Percentiles rank a stretch among this genome's conserved stretches.
phyloP scores from a whole-genome alignment of 2,888 invertebrate genomes.

The Chromoteleia sp. region DNA sequence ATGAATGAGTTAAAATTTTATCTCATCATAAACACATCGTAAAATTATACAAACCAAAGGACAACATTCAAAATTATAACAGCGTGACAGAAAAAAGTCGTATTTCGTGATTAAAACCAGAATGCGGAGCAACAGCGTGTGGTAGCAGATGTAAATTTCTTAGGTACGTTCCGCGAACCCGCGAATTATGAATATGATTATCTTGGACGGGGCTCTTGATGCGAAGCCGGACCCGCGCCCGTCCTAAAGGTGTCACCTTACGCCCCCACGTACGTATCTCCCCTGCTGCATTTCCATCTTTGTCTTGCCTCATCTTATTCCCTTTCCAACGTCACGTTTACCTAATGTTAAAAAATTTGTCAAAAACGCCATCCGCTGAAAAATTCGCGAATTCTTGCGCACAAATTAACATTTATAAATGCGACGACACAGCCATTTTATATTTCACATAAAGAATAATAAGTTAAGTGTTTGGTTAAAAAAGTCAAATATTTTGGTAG shows the following conservation, averaged over 20 bases:
- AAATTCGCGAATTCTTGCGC: background rate
- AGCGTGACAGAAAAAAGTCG: constrained; percentile 25
- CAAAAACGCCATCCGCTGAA: constrained; percentile 6
- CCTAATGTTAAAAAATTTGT: constrained; percentile 36
- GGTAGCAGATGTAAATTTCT: constrained; percentile 64
- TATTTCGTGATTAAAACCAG: constrained; percentile 50
- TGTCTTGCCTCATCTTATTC: constrained; percentile 42
- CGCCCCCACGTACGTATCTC: constrained; percentile 75
- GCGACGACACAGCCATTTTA: background rate
- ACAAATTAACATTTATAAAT: background rate
- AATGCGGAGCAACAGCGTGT: constrained; percentile 59
- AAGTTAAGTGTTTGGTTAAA: no score
- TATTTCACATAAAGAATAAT: no score
- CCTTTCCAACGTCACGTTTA: constrained; percentile 25
- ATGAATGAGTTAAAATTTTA: background rate
- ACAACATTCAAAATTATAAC: constrained; percentile 23
- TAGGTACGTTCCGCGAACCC: constrained; percentile 78
- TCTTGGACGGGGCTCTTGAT: constrained; percentile 79
- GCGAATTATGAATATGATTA: constrained; percentile 83
- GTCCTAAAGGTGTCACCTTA: constrained; percentile 82
- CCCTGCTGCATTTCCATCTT: constrained; percentile 70
- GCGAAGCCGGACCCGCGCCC: constrained; percentile 77
- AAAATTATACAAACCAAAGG: constrained; percentile 21
- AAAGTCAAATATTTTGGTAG: no score
- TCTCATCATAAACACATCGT: constrained; percentile 12